A percentile compares a stretch with the other conserved stretches of the same genome.
These are phyloP conservation scores for Coturnix japonica DNA, from an alignment of 2,113 vertebrate genomes.

Conservation along the genomic window DNA sequence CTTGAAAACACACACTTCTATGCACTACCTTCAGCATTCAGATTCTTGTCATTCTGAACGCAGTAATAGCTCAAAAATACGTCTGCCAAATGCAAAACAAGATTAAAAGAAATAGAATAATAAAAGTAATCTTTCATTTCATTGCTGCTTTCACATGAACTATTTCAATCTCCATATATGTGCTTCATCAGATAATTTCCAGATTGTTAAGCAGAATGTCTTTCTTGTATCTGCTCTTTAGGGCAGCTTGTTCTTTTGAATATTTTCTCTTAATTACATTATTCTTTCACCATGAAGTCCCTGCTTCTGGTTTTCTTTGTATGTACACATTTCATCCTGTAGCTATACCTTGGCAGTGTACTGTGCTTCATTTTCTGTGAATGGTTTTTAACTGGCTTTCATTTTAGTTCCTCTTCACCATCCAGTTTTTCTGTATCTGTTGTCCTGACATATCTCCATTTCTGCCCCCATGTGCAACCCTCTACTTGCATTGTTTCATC, in stretches of 20 bases:
- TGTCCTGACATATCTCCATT: background rate
- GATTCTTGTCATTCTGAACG: background rate
- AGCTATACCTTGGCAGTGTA: background rate
- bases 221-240: background rate
- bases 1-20: background rate
- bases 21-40: background rate
- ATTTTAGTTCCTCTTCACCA: background rate
- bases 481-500: background rate
- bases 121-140: background rate
- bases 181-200: background rate
- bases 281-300: background rate
- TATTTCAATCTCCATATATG: background rate
- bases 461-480: background rate
- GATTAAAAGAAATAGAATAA: background rate
- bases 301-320: background rate
- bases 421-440: background rate
- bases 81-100: background rate
- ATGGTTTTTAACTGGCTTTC: background rate
- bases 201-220: background rate
- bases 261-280: conserved; percentile 16
- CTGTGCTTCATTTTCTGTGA: background rate
- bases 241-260: background rate
- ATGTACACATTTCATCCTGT: background rate
- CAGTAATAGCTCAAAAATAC: background rate
- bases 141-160: background rate